Conservation (phyloP, 2,888 invertebrate genomes). For the Clusia tigrina region DNA sequence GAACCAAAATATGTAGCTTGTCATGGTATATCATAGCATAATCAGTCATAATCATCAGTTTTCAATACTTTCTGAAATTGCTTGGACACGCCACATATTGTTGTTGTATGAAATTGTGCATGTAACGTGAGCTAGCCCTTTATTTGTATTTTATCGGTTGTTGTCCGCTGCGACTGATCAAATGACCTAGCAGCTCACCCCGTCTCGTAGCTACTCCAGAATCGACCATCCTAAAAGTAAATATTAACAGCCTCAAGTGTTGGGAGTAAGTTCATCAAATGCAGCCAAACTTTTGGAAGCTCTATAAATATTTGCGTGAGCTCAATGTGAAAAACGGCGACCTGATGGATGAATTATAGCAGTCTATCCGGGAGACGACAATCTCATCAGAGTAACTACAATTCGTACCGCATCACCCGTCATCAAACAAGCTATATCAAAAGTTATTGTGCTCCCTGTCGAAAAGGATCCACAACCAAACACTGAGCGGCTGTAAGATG, state of each 20-base stretch:
- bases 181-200: slow-evolving; percentile 16
- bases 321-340: slow-evolving; percentile 5
- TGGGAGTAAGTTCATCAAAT: slow-evolving; percentile 19
- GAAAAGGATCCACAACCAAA: slow-evolving; percentile 14
- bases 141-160: too few species aligned
- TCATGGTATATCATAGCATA: slow-evolving; percentile 20
- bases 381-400: neutral
- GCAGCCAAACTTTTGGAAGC: slow-evolving; percentile 14
- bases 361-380: neutral
- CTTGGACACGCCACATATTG: too few species aligned
- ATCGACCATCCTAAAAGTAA: neutral
- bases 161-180: slow-evolving; percentile 20
- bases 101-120: slow-evolving; percentile 22
- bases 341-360: neutral
- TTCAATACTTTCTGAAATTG: slow-evolving; percentile 24
- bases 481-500: slow-evolving; percentile 21
- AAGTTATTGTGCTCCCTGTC: slow-evolving; percentile 21
- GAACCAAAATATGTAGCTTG: neutral
- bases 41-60: slow-evolving; percentile 23
- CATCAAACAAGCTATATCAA: slow-evolving; percentile 20
- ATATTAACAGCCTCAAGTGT: neutral
- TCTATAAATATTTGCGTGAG: neutral
- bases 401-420: slow-evolving; percentile 4
- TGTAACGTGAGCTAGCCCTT: slow-evolving; percentile 10
- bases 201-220: neutral